Evolutionary conservation across 2,797 vertebrate genomes (phyloP).

Genomic region (Hemitrygon akajei): DNA sequence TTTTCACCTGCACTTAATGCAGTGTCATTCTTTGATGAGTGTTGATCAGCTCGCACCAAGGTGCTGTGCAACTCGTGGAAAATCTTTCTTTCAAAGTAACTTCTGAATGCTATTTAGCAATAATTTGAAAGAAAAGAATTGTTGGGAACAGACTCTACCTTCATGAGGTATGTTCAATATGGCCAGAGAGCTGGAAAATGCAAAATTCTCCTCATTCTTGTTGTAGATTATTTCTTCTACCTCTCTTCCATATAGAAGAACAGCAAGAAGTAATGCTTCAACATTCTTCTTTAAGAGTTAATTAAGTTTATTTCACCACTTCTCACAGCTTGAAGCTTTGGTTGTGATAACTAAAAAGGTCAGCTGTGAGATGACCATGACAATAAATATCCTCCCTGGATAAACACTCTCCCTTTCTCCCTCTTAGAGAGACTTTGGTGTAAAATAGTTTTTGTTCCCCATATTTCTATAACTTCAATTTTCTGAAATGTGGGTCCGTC

Average conservation of each 20-base stretch:
- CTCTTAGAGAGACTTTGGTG: background rate
- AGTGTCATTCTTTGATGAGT: background rate
- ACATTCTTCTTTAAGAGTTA: background rate
- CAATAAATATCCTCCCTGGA: background rate
- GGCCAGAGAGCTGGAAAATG: background rate
- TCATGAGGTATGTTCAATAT: background rate
- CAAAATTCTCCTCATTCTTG: background rate
- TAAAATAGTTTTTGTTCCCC: background rate
- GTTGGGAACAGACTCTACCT: no score
- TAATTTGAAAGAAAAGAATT: background rate
- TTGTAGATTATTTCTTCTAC: background rate
- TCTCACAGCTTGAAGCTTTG: background rate
- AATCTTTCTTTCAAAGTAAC: background rate
- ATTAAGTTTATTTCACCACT: background rate
- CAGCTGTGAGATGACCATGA: background rate
- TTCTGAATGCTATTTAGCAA: no score
- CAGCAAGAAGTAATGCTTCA: background rate
- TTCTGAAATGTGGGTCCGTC: background rate
- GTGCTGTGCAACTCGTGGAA: background rate
- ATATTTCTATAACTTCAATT: background rate
- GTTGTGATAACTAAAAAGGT: background rate
- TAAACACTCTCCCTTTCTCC: background rate
- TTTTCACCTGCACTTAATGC: background rate
- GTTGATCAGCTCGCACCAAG: background rate
- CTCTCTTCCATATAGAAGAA: background rate